Percentiles rank a stretch among this genome's conserved stretches.
Evolutionary conservation across 2,888 invertebrate species (phyloP).

Genomic region (Drosophila atripex): DNA sequence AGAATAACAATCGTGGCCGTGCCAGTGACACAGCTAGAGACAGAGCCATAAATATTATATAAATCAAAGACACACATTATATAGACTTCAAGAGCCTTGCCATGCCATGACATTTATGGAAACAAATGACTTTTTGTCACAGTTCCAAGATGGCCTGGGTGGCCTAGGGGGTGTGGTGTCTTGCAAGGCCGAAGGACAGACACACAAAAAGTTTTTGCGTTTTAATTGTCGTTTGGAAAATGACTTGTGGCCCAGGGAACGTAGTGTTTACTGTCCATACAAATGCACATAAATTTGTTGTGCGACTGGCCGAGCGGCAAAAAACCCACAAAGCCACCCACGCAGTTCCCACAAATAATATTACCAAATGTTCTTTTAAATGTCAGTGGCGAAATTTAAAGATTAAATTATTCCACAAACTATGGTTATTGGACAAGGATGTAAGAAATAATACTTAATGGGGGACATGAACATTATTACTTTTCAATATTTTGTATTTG

Average conservation of each 20-base stretch:
- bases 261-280: slow-evolving; percentile 57
- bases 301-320: slow-evolving; percentile 30
- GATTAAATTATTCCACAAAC: neutral
- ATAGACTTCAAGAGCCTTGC: slow-evolving; percentile 47
- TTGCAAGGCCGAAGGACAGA: slow-evolving; percentile 16
- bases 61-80: slow-evolving; percentile 65
- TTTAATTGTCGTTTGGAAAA: slow-evolving; percentile 70
- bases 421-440: neutral
- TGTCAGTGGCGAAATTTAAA: slow-evolving; percentile 1
- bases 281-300: slow-evolving; percentile 68
- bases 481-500: too few relatives aligned
- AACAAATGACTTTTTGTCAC: slow-evolving; percentile 67
- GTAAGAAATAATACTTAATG: neutral
- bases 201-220: slow-evolving; percentile 53
- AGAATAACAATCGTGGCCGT: slow-evolving; percentile 42
- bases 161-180: neutral
- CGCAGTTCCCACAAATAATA: slow-evolving; percentile 32
- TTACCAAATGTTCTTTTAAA: neutral
- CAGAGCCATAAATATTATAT: slow-evolving; percentile 55
- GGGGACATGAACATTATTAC: too few relatives aligned
- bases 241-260: slow-evolving; percentile 50
- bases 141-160: slow-evolving; percentile 18
- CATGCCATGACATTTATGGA: slow-evolving; percentile 69
- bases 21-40: slow-evolving; percentile 24
- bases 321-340: slow-evolving; percentile 29